Evolutionary conservation across 2,888 invertebrate species (phyloP).

Genomic region (Acronicta aceris): DNA sequence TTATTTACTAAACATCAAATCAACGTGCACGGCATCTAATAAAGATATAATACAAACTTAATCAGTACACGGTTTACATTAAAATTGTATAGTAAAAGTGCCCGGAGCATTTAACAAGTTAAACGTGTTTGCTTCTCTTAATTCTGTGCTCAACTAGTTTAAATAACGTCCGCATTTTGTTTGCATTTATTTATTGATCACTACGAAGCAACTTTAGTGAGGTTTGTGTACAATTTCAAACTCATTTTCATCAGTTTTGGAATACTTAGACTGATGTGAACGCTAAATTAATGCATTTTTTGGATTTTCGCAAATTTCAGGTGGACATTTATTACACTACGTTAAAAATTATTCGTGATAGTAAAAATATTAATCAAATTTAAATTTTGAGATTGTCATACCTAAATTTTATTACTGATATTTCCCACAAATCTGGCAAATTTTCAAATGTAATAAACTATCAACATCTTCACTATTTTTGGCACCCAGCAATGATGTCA

Average conservation of each 20-base stretch:
- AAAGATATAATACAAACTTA: constrained; percentile 28
- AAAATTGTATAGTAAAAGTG: constrained; percentile 54
- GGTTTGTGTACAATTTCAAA: neutral
- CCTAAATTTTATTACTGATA: too few relatives aligned
- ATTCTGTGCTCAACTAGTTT: constrained; percentile 42
- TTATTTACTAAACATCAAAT: constrained; percentile 23
- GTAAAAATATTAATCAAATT: too few relatives aligned
- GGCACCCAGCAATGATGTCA: too few relatives aligned
- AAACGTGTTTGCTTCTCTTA: constrained; percentile 57
- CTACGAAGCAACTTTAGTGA: neutral
- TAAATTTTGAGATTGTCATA: too few relatives aligned
- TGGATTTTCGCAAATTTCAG: too few relatives aligned
- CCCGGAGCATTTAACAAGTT: constrained; percentile 62
- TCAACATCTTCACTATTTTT: too few relatives aligned
- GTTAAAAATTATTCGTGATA: too few relatives aligned
- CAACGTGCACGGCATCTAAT: constrained; percentile 34
- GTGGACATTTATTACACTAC: too few relatives aligned
- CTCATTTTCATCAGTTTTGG: neutral
- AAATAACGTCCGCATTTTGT: constrained; percentile 37
- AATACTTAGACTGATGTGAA: neutral
- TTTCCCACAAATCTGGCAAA: too few relatives aligned
- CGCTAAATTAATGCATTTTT: too few relatives aligned
- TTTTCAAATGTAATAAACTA: too few relatives aligned
- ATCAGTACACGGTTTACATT: constrained; percentile 58
- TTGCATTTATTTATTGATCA: constrained; percentile 40